phyloP scores from a whole-genome alignment of 2,888 invertebrate genomes.

The Vanessa cardui region DNA sequence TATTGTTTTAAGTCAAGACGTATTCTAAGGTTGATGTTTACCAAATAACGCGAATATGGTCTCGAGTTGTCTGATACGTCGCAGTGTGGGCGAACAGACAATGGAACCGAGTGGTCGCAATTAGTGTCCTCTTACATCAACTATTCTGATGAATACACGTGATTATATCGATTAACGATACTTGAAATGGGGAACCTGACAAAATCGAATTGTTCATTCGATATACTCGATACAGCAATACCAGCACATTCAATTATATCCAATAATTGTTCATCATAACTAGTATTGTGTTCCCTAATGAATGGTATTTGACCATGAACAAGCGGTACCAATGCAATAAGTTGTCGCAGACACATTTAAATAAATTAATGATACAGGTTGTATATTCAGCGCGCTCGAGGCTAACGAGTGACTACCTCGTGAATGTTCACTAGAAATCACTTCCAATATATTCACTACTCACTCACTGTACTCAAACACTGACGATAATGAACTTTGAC shows the following conservation, averaged over 20 bases:
- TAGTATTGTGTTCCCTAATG: slow-evolving; percentile 31
- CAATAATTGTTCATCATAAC: background rate
- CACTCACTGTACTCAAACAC: slow-evolving; percentile 62
- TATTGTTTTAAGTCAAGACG: slow-evolving; percentile 16
- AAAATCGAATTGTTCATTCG: slow-evolving; percentile 6
- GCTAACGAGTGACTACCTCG: slow-evolving; percentile 68
- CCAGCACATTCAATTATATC: background rate
- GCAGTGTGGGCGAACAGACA: slow-evolving; percentile 55
- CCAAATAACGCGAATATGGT: slow-evolving; percentile 47
- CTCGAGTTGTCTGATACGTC: slow-evolving; percentile 49
- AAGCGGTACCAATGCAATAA: slow-evolving; percentile 57
- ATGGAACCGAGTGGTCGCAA: slow-evolving; percentile 52
- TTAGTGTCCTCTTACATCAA: slow-evolving; percentile 56
- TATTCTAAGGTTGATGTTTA: slow-evolving; percentile 58
- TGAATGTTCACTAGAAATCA: slow-evolving; percentile 51
- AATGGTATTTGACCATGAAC: slow-evolving; percentile 62
- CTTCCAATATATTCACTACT: slow-evolving; percentile 61
- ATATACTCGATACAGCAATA: background rate
- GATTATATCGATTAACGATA: slow-evolving; percentile 23
- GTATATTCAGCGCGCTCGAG: slow-evolving; percentile 63
- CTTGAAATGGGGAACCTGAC: slow-evolving; percentile 10
- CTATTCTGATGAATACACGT: slow-evolving; percentile 39
- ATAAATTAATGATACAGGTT: slow-evolving; percentile 59
- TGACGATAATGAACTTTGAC: slow-evolving; percentile 67
- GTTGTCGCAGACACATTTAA: slow-evolving; percentile 65